phyloP scores from a whole-genome alignment of 2,113 vertebrate genomes.

The Spheniscus mendiculus region DNA sequence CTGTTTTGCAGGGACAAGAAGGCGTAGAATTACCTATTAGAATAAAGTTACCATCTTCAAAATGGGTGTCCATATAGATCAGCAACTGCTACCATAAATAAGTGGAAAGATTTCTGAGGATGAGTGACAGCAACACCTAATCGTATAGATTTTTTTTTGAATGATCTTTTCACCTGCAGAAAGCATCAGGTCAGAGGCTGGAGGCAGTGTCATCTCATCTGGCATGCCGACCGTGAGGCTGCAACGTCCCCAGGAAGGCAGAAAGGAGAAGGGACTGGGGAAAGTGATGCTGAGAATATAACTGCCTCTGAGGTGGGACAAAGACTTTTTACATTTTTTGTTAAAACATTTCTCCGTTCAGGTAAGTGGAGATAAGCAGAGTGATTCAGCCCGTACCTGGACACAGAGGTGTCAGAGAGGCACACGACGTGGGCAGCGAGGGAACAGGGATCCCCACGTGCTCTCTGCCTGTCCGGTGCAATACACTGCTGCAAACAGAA shows the following conservation, averaged over 20 bases:
- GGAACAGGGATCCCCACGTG: not conserved
- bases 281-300: rapidly evolving
- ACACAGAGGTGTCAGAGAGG: not conserved
- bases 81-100: not conserved
- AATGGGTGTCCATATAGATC: not conserved
- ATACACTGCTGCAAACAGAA: not conserved
- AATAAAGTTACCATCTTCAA: not conserved
- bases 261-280: not conserved
- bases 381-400: rapidly evolving
- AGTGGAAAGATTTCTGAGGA: not conserved
- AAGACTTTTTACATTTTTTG: not conserved
- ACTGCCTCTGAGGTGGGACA: not conserved
- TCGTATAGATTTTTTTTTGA: not conserved
- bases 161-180: not conserved
- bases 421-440: rapidly evolving
- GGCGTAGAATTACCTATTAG: not conserved
- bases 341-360: not conserved
- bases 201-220: not conserved
- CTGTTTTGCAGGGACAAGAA: not conserved
- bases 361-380: not conserved
- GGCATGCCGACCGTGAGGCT: not conserved
- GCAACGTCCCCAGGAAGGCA: not conserved
- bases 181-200: constrained; percentile 14
- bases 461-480: not conserved
- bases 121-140: not conserved